Conservation (phyloP, 2,888 invertebrate genomes). For the Byasa hedistus region DNA sequence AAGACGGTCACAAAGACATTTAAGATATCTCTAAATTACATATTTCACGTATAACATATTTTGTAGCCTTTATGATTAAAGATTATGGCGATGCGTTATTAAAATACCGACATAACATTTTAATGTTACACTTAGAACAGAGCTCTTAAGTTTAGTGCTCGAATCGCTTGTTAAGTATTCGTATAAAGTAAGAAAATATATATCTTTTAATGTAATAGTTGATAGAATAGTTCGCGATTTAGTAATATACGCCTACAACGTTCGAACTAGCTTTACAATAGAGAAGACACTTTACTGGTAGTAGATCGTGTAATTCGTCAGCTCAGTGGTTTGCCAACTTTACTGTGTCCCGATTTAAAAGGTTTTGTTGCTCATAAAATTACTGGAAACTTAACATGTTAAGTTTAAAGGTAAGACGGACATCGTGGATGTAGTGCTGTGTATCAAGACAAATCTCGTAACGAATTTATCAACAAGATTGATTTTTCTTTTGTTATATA, state of each 20-base stretch:
- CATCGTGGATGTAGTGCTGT: too few relatives aligned
- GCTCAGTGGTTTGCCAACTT: too few relatives aligned
- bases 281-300: not conserved
- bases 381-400: too few relatives aligned
- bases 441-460: not conserved
- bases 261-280: not conserved
- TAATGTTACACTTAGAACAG: constrained; percentile 21
- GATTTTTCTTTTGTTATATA: too few relatives aligned
- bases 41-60: not conserved
- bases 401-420: too few relatives aligned
- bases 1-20: not conserved
- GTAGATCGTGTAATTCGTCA: too few relatives aligned
- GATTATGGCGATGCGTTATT: constrained; percentile 23
- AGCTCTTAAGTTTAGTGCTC: constrained; percentile 13
- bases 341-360: too few relatives aligned
- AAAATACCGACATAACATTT: constrained; percentile 29
- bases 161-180: constrained; percentile 22
- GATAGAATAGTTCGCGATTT: not conserved
- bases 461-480: not conserved
- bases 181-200: constrained; percentile 11
- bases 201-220: not conserved
- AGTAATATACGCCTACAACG: not conserved
- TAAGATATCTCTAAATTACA: not conserved
- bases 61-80: constrained; percentile 23
- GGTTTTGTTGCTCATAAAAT: too few relatives aligned